Evolutionary conservation across 2,113 vertebrate genomes (phyloP), one percentile per base, ranked within the genome.

Genomic region (Baryphthengus martii): DNA sequence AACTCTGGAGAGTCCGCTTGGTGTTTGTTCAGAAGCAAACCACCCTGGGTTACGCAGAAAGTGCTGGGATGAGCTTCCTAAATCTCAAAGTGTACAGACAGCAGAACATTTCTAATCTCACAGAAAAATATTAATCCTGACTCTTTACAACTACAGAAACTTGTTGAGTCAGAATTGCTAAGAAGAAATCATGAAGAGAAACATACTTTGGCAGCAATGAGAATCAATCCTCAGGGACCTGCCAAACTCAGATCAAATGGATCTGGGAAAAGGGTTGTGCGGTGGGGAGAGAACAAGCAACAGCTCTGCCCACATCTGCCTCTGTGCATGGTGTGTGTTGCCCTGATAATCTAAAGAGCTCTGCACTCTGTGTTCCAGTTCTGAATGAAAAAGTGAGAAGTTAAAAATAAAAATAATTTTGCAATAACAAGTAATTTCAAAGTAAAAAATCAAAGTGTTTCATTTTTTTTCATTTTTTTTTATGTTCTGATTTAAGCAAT

Each of bases 1-100:
- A 65, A 11, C 0, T 4, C 80, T 28, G 3, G 8, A 67, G 45
- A 29, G 47, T 11, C 55, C 47, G 7, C 33, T 11, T 1, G 0
- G 31, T 47, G 18, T 49, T 72, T 24, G 9, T 31, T 71, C 50
- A 44, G 71, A 68, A 31, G 40, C 13, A 59, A 80, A 21, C 33
- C 14, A 33, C 29, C 7, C 4, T 29, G 45, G 23, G 5, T 70
- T 50, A 37, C 14, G 25, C 20, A 29, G 49, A 24, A 90, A 71
- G 25, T 7, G 18, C 19, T 44, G 47, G 37, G 18, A 93, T 14
- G n/a, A 59, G 7, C 7, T 67, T 80, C 35, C 58, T n/a, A 11
- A 26, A 65, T 78, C 47, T 85, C 24, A 31, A 77, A 55, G 52
- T 0, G 0, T 31, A 40, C 2, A 17, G 73, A 63, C 20, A 75